Percentiles rank a stretch among this genome's conserved stretches.
Evolutionary conservation across 2,113 vertebrate genomes (phyloP).

Genomic region (Panthera leo): DNA sequence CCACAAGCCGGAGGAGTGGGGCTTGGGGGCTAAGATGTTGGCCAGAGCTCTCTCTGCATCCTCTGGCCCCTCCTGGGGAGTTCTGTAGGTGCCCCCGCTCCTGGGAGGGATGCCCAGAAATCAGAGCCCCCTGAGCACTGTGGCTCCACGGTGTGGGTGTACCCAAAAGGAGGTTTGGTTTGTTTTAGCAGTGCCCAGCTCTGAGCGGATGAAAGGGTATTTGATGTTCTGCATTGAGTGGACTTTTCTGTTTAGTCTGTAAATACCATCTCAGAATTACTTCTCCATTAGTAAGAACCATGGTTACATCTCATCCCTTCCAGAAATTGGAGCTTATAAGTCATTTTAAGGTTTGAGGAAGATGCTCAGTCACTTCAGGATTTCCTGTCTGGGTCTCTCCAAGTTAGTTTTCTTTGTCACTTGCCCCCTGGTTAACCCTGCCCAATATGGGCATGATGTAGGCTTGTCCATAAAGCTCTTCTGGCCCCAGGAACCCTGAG

Average conservation of each 20-base stretch:
- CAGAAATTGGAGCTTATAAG: not conserved
- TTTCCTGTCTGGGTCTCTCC: not conserved
- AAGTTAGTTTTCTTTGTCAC: not conserved
- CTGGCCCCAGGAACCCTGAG: not conserved
- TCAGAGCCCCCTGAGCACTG: accelerated
- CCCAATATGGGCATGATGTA: not conserved
- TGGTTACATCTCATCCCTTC: not conserved
- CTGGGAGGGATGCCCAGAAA: too few relatives aligned
- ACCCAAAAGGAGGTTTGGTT: not conserved
- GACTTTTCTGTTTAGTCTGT: not conserved
- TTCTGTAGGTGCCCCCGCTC: too few relatives aligned
- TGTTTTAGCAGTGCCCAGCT: not conserved
- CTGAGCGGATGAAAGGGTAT: not conserved
- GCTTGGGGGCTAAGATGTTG: not conserved
- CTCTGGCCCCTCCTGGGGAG: not conserved
- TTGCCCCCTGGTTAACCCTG: not conserved
- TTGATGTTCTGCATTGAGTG: not conserved
- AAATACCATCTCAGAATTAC: not conserved
- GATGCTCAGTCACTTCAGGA: not conserved
- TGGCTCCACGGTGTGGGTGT: too few relatives aligned
- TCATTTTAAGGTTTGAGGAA: not conserved
- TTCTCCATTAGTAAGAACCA: not conserved
- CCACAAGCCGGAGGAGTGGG: not conserved
- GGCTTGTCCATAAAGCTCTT: not conserved
- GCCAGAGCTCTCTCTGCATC: not conserved